Evolutionary conservation across 2,113 vertebrate species (phyloP).

Genomic region (Calidris pugnax): DNA sequence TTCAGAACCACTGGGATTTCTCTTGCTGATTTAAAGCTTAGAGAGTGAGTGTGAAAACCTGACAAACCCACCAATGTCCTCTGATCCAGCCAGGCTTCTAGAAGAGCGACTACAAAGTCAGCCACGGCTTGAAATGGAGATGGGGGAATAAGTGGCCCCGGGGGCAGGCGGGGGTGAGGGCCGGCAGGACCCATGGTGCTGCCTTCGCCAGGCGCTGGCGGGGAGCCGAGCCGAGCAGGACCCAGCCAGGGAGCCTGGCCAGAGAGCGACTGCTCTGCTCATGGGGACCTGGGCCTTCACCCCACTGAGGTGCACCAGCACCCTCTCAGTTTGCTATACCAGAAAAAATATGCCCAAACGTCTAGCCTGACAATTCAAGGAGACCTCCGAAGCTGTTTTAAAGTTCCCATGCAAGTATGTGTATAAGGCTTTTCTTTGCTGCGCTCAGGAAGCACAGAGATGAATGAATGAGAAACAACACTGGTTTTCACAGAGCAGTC

Average conservation of each 20-base stretch:
- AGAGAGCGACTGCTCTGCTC: not conserved
- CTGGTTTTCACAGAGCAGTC: not conserved
- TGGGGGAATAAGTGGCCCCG: not conserved
- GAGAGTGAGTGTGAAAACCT: not conserved
- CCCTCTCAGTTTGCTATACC: not conserved
- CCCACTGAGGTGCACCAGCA: not conserved
- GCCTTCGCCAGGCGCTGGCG: rapidly evolving
- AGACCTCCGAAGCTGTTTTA: not conserved
- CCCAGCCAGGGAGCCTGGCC: not conserved
- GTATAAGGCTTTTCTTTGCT: not conserved
- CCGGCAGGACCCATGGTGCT: no score
- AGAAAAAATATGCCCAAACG: not conserved
- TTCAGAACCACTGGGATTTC: not conserved
- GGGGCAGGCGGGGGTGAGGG: rapidly evolving
- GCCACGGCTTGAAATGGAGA: not conserved
- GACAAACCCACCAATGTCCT: not conserved
- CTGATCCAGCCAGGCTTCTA: not conserved
- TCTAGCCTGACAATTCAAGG: not conserved
- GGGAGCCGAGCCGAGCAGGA: not conserved
- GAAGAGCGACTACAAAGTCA: not conserved
- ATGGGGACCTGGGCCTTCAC: rapidly evolving
- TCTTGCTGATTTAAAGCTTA: not conserved
- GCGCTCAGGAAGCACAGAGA: not conserved
- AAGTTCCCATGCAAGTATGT: not conserved
- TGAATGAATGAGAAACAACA: not conserved